Evolutionary conservation across 2,888 invertebrate genomes (phyloP).

Genomic region (Oscheius onirici): DNA sequence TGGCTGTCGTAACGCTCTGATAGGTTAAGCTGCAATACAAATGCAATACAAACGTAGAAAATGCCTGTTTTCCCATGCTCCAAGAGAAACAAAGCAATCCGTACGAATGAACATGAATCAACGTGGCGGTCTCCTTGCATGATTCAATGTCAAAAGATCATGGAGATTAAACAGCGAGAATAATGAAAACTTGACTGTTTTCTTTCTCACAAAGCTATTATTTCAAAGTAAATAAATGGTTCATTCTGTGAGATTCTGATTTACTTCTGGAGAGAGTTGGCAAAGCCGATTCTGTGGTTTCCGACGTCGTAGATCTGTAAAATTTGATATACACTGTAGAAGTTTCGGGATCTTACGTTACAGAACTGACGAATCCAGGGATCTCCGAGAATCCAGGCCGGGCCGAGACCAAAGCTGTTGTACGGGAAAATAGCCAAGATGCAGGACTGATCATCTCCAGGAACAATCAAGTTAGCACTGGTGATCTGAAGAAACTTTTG

Average conservation of each 20-base stretch:
- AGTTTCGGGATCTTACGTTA: too few relatives aligned
- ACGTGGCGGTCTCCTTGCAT: constrained; percentile 4
- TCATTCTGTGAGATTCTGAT: too few relatives aligned
- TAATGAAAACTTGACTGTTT: neutral
- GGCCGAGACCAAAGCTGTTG: constrained; percentile 51
- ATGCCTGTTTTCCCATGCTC: constrained; percentile 9
- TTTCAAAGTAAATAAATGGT: neutral
- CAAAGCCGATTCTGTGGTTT: constrained; percentile 55
- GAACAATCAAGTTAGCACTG: constrained; percentile 30
- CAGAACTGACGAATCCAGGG: constrained; percentile 58
- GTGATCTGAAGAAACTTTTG: too few relatives aligned
- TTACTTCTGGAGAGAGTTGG: constrained; percentile 50
- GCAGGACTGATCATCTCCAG: constrained; percentile 47
- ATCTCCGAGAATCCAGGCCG: constrained; percentile 56
- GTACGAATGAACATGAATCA: constrained; percentile 13
- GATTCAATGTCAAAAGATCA: neutral
- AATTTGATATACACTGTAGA: neutral
- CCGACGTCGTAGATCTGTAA: constrained; percentile 54
- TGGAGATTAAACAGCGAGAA: neutral
- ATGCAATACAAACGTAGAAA: too few relatives aligned
- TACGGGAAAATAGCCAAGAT: constrained; percentile 54
- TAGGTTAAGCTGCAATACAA: neutral
- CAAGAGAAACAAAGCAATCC: neutral
- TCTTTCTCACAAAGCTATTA: neutral
- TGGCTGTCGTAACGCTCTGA: neutral